Evolutionary conservation across 2,888 invertebrate species (phyloP).

Genomic region (Coronaproctus castanopsis): DNA sequence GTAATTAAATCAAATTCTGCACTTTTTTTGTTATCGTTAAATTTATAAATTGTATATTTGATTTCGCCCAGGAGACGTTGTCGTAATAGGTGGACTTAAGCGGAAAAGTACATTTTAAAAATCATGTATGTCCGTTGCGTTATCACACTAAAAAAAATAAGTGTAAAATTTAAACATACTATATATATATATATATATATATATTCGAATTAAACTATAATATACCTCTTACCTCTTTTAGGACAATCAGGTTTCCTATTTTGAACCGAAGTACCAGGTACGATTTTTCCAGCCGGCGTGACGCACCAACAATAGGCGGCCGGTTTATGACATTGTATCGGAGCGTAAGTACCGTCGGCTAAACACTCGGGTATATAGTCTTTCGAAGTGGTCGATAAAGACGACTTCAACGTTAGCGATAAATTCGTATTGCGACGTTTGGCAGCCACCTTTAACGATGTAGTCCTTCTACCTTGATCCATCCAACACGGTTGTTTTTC

Average conservation of each 20-base stretch:
- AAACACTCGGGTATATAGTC: conserved; percentile 58
- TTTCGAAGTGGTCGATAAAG: conserved; percentile 20
- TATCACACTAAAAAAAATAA: no score
- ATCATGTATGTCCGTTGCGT: no score
- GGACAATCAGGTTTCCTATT: conserved; percentile 46
- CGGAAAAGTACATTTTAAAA: no score
- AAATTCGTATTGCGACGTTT: not conserved
- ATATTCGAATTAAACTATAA: no score
- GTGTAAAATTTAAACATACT: no score
- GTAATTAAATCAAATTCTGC: no score
- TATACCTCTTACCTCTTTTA: conserved; percentile 14
- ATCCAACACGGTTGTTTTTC: conserved; percentile 29
- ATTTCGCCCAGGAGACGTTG: no score
- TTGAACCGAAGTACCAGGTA: conserved; percentile 41
- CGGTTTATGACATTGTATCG: conserved; percentile 62
- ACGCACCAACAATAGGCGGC: conserved; percentile 79
- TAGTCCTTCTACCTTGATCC: conserved; percentile 19
- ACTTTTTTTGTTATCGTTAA: no score
- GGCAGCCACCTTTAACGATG: conserved; percentile 28
- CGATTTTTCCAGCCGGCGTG: conserved; percentile 57
- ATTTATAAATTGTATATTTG: no score
- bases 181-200: no score
- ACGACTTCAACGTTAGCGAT: not conserved
- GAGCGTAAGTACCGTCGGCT: conserved; percentile 60
- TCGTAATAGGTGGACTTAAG: no score